phyloP scores from a whole-genome alignment of 1,140 invertebrate species.

The Heliconius melpomene region DNA sequence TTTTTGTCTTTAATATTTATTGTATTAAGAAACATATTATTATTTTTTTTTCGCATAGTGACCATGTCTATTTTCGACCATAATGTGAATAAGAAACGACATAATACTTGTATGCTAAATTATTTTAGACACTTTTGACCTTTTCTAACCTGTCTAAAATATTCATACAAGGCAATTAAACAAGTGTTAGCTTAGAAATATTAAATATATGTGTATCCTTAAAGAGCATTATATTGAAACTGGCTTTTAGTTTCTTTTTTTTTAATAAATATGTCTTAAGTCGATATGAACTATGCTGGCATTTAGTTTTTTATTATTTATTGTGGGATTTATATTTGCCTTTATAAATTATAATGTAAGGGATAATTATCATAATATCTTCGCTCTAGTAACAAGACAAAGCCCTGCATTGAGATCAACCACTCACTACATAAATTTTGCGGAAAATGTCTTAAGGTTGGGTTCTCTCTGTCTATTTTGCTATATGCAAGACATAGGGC shows the following conservation, averaged over 20 bases:
- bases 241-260: not conserved
- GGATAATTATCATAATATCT: no score
- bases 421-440: no score
- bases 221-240: not conserved
- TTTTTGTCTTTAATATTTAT: no score
- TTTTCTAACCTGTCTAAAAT: constrained; percentile 5
- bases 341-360: no score
- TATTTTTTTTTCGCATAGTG: no score
- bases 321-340: no score
- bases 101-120: not conserved
- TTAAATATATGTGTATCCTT: not conserved
- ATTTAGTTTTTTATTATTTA: no score
- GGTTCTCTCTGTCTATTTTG: not conserved
- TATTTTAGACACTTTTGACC: not conserved
- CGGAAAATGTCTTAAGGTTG: not conserved
- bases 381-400: no score
- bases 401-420: no score
- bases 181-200: not conserved
- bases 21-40: no score
- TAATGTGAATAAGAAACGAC: not conserved
- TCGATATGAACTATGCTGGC: no score
- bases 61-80: not conserved
- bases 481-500: no score
- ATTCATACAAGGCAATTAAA: constrained; percentile 2
- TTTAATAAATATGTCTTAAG: not conserved